Evolutionary conservation across 1,140 invertebrate genomes (phyloP), one percentile per base, ranked within the genome.

Genomic region (Drosophila ohnishii): DNA sequence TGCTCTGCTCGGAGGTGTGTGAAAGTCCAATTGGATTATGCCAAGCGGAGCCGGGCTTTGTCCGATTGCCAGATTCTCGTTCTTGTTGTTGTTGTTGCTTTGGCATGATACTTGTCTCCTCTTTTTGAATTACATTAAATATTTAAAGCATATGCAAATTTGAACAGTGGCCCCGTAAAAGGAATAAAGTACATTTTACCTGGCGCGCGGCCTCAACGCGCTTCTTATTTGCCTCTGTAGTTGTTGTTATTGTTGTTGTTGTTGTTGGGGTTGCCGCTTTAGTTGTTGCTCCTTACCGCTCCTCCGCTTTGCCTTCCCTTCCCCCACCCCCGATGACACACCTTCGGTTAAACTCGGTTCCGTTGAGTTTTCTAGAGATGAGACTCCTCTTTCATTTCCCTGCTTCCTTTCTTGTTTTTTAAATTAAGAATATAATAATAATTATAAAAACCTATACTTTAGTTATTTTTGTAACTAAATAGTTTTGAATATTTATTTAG

Each of bases 141-240:
- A 88, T 88, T 88, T 84, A 88, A 88, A 88, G 70, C 84, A 88
- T 88, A 88, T 88, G 84, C 84, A 88, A 88, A 89, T 88, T 88
- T 88, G 80, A 87, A 75, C 85, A 86, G 82, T 86, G 73, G 83
- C 82, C 75, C 69, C 73, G 65, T 86, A 71, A 84, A 87, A 80
- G 58, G 45, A 65, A 80, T 74, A 80, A 80, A 72, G 62, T 72
- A 77, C 61, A 39, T 55, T 64, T 61, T 61, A 61, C 76, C 77
- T 83, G 63, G 34, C 51, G 51, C 63, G 79, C 79, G 71, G 58
- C 77, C 78, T 75, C 69, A 85, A 71, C 73, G 69, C 67, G 51
- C 37, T 47, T 76, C 62, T 42, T 42, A 51, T 55, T 77, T 63
- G 30, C 47, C 32, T 22, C 13, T 76, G 35, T 69, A 53, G 16